Conservation (phyloP, 2,797 vertebrate species). For the Garrulus glandarius region DNA sequence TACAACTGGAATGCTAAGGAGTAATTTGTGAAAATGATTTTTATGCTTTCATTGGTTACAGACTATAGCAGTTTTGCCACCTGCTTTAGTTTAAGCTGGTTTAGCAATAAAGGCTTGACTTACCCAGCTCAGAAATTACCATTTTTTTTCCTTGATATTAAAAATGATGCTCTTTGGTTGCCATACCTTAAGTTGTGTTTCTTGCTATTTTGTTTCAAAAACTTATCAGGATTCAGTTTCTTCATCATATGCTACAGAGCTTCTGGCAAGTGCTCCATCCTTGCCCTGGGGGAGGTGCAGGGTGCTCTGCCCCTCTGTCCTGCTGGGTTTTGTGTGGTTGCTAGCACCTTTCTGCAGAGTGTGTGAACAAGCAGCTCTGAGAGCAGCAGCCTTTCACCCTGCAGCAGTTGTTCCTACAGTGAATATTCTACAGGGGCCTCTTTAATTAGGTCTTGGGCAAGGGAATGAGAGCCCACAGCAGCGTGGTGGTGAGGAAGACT, state of each 20-base stretch:
- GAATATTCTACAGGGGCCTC: not conserved
- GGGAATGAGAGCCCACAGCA: not conserved
- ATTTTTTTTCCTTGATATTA: not conserved
- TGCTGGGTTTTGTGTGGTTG: not conserved
- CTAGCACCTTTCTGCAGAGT: not conserved
- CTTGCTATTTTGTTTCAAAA: not conserved
- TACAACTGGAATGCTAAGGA: constrained; percentile 53
- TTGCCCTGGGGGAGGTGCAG: not conserved
- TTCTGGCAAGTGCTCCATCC: not conserved
- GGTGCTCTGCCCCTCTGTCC: not conserved
- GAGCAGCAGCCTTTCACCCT: not conserved
- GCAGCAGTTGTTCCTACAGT: not conserved
- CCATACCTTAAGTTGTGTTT: not conserved
- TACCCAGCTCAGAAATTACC: not conserved
- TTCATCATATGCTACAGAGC: fast-evolving
- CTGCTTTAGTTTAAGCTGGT: constrained; percentile 6
- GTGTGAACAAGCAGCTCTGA: not conserved
- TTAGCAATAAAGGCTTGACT: constrained; percentile 59
- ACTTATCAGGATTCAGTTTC: not conserved
- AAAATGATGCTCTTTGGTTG: not conserved
- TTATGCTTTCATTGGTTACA: not conserved
- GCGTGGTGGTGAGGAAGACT: not conserved
- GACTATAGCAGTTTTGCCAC: constrained; percentile 8
- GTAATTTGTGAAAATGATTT: constrained; percentile 1
- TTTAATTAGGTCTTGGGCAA: not conserved